A percentile compares a stretch with the other conserved stretches of the same genome.
Evolutionary conservation across 2,888 invertebrate genomes (phyloP).

Genomic region (Blastobasis lacticolella): DNA sequence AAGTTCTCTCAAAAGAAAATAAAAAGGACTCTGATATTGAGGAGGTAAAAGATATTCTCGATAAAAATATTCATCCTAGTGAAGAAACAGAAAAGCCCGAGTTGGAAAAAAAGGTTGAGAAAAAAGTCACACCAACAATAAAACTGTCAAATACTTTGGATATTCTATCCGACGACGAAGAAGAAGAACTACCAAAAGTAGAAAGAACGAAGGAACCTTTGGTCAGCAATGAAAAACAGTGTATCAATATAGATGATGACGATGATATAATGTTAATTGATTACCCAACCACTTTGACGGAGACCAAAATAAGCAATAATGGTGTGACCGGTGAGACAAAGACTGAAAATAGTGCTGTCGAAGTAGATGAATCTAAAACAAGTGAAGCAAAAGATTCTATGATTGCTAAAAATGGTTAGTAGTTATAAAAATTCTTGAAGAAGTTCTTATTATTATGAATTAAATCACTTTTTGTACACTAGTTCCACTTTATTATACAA

Average conservation of each 20-base stretch:
- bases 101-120: slow-evolving; percentile 5
- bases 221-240: slow-evolving; percentile 28
- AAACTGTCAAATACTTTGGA: slow-evolving; percentile 54
- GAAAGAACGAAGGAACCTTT: slow-evolving; percentile 1
- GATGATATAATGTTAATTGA: slow-evolving; percentile 65
- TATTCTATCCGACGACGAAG: slow-evolving; percentile 60
- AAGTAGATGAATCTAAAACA: slow-evolving; percentile 16
- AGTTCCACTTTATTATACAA: too few species aligned
- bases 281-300: slow-evolving; percentile 24
- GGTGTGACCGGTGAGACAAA: slow-evolving; percentile 10
- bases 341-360: slow-evolving; percentile 9
- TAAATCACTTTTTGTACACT: too few species aligned
- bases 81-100: slow-evolving; percentile 2
- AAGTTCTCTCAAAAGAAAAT: too few species aligned
- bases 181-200: slow-evolving; percentile 33
- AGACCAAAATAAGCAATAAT: slow-evolving; percentile 1
- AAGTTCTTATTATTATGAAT: too few species aligned
- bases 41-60: neutral
- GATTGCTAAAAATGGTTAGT: too few species aligned
- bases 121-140: slow-evolving; percentile 21
- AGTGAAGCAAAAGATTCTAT: neutral
- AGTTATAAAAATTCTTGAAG: too few species aligned
- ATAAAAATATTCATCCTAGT: too few species aligned
- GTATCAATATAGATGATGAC: slow-evolving; percentile 54
- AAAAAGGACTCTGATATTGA: slow-evolving; percentile 1